A percentile compares a stretch with the other conserved stretches of the same genome.
Evolutionary conservation across 2,113 vertebrate species (phyloP).

Genomic region (Aix galericulata): DNA sequence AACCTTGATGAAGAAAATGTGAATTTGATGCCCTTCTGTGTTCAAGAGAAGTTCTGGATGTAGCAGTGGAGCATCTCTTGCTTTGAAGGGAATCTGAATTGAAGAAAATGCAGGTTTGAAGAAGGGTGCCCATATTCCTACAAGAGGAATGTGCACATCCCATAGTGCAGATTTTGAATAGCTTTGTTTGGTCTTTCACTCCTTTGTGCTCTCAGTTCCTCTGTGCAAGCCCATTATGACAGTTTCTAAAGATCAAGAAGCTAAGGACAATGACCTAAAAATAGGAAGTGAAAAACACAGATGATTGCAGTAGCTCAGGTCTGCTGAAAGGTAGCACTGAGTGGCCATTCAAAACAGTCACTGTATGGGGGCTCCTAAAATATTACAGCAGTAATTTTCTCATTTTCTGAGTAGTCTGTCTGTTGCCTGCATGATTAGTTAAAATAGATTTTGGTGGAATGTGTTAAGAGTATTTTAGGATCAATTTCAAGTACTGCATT

Average conservation of each 20-base stretch:
- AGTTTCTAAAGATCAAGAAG: conserved; percentile 12
- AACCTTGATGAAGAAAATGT: not conserved
- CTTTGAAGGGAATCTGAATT: not conserved
- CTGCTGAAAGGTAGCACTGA: conserved; percentile 17
- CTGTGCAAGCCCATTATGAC: not conserved
- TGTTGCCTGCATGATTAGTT: not conserved
- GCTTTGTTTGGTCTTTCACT: not conserved
- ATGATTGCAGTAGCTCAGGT: not conserved
- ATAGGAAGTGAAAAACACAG: not conserved
- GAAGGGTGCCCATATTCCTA: not conserved
- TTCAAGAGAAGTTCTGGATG: not conserved
- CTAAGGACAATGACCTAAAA: not conserved
- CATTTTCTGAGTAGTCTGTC: not conserved
- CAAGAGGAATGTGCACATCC: not conserved
- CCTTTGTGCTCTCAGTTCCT: not conserved
- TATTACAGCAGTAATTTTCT: not conserved
- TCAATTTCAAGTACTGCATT: conserved; percentile 45
- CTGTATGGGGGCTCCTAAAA: not conserved
- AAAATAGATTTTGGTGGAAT: conserved; percentile 25
- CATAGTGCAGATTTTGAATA: not conserved
- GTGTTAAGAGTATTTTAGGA: not conserved
- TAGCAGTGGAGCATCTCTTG: not conserved
- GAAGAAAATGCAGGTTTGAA: not conserved
- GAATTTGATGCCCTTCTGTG: not conserved
- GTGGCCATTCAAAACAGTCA: not conserved